Conservation (phyloP, 2,113 vertebrate species). For the Jaculus jaculus region DNA sequence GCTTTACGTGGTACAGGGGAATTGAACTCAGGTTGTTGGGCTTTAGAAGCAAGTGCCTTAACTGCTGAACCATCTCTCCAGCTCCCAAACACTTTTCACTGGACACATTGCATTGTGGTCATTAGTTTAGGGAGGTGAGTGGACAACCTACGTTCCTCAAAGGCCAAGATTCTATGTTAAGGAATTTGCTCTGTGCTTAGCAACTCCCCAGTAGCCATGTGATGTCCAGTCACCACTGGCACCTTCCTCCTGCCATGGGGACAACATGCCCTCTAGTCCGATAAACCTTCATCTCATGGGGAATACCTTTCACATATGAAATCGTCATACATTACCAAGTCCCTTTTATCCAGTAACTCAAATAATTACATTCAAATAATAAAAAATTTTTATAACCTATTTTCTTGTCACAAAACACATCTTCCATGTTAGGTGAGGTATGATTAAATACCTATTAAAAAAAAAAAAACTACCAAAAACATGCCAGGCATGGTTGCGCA, state of each 20-base stretch:
- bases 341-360: not conserved
- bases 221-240: not conserved
- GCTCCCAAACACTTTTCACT: not conserved
- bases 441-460: not conserved
- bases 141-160: not conserved
- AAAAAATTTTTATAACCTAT: not conserved
- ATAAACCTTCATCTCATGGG: not conserved
- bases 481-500: no score
- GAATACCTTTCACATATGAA: not conserved
- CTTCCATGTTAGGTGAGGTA: not conserved
- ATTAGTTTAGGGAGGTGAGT: not conserved
- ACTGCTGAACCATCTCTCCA: no score
- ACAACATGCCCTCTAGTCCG: not conserved
- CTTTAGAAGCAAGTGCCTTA: no score
- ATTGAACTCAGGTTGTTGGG: no score
- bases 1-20: no score
- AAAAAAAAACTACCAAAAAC: no score
- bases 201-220: not conserved
- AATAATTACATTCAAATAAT: conserved; percentile 19
- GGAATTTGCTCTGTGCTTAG: not conserved
- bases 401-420: not conserved
- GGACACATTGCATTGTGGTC: not conserved
- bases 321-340: not conserved
- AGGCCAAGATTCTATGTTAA: not conserved
- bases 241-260: not conserved